Percentiles rank a stretch among this genome's conserved stretches.
These are phyloP conservation scores for Chrosomus eos DNA, from an alignment of 2,797 vertebrate species.

Conservation along the genomic window DNA sequence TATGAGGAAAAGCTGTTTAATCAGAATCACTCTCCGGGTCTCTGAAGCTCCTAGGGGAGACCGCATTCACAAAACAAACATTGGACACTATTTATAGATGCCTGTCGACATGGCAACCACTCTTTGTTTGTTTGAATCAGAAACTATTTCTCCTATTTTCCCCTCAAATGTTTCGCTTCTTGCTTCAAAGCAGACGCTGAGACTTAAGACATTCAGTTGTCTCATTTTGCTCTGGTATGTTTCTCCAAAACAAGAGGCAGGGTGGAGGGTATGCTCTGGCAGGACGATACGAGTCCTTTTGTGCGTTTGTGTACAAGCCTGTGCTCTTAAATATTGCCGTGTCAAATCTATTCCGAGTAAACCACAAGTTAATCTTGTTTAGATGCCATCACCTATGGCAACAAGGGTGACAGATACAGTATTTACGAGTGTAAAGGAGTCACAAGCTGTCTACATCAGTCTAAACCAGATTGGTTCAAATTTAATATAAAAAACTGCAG, in stretches of 20 bases:
- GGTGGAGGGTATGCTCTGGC: not conserved
- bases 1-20: conserved; percentile 48
- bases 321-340: conserved; percentile 29
- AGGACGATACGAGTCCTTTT: not conserved
- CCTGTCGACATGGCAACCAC: conserved; percentile 64
- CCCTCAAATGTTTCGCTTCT: conserved; percentile 57
- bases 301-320: not conserved
- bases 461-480: conserved; percentile 16
- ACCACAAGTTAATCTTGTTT: conserved; percentile 32
- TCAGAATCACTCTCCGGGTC: conserved; percentile 48
- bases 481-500: not conserved
- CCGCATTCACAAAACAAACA: conserved; percentile 65
- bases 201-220: conserved; percentile 11
- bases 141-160: conserved; percentile 62
- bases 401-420: not conserved
- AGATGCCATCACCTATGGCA: conserved; percentile 15
- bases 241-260: conserved; percentile 16
- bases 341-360: conserved; percentile 31
- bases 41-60: conserved; percentile 57
- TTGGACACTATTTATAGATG: conserved; percentile 65
- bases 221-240: conserved; percentile 19
- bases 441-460: conserved; percentile 3
- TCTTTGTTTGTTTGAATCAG: conserved; percentile 65
- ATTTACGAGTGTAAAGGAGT: not conserved
- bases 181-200: conserved; percentile 35